Evolutionary conservation across 2,113 vertebrate genomes (phyloP).

Genomic region (Tachysurus fulvidraco): DNA sequence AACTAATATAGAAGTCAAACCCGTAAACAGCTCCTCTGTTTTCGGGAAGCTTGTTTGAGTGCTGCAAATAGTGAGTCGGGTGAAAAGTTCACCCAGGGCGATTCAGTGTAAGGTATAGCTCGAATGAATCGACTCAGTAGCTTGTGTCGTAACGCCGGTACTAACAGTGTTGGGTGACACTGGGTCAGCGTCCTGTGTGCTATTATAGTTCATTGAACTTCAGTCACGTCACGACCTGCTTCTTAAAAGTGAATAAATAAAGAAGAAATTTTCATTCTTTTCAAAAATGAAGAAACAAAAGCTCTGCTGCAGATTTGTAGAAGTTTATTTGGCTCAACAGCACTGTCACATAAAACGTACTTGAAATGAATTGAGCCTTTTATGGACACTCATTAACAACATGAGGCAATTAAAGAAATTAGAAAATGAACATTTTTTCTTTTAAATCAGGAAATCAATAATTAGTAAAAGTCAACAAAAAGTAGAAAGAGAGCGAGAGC

Average conservation of each 20-base stretch:
- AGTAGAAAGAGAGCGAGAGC: background rate
- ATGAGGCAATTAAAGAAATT: slow-evolving; percentile 45
- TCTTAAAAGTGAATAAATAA: too few species aligned
- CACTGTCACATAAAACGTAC: slow-evolving; percentile 67
- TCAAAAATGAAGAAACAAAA: background rate
- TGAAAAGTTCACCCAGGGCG: background rate
- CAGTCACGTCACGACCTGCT: background rate
- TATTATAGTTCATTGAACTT: background rate
- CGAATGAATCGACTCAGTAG: background rate
- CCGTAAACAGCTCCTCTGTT: background rate
- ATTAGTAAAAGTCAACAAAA: slow-evolving; percentile 37
- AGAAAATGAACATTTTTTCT: slow-evolving; percentile 27
- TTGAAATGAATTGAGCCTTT: slow-evolving; percentile 62
- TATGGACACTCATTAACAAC: slow-evolving; percentile 60
- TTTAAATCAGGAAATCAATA: slow-evolving; percentile 24
- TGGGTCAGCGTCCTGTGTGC: background rate
- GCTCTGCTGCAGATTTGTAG: slow-evolving; percentile 5
- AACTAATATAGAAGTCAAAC: background rate
- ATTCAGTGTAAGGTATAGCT: background rate
- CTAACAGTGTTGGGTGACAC: background rate
- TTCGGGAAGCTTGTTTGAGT: background rate
- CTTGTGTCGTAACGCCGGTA: background rate
- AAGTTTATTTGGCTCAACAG: slow-evolving; percentile 56
- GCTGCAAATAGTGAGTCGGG: background rate
- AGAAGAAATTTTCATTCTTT: background rate